Base-by-base conservation (phyloP, 2,113 vertebrate species). In the Lynx canadensis region DNA sequence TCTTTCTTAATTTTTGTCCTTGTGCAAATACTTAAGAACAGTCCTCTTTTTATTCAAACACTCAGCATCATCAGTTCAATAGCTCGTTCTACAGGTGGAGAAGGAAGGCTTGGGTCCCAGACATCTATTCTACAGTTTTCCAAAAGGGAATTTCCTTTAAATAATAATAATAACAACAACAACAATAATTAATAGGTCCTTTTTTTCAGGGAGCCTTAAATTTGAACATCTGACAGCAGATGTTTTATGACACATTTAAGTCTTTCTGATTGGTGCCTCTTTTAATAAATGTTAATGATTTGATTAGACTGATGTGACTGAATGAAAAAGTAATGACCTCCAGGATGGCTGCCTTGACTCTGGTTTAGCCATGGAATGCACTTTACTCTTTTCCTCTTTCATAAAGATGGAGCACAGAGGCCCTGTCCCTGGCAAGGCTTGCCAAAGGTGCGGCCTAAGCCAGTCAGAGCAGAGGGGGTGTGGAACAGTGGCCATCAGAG, bases 161-260 rank as follows among this genome's bases (percentile, higher is more conserved):
- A 69, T 52, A 82, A 36, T 71, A 76, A n/a, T 29, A 33, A 33
- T 8, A 36, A 69, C 25, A 48, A 89, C 7, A 15, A 68, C 33
- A n/a, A 68, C 36, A n/a, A 74, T 38, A 27, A 45, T 23, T 81
- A n/a, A 31, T 36, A n/a, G 0, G 8, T 36, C 9, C 8, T 80
- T 94, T 78, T 86, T n/a, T 92, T 96, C 82, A 91, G n/a, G 25
- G 94, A 93, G 38, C 45, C 60, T 69, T 83, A 65, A 94, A 95
- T 74, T 48, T 41, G 63, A 82, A 85, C 60, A 38, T 69, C 48
- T 29, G 31, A 82, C 27, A 92, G 29, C 7, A 48, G 55, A 27
- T 55, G 91, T 90, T 86, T 48, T 23, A 91, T 91, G 57, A 78
- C 13, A 55, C 27, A 11, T 27, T 90, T 48, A 85, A 50, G 21